Evolutionary conservation across 2,797 vertebrate genomes (phyloP).

Genomic region (Molossus molossus): DNA sequence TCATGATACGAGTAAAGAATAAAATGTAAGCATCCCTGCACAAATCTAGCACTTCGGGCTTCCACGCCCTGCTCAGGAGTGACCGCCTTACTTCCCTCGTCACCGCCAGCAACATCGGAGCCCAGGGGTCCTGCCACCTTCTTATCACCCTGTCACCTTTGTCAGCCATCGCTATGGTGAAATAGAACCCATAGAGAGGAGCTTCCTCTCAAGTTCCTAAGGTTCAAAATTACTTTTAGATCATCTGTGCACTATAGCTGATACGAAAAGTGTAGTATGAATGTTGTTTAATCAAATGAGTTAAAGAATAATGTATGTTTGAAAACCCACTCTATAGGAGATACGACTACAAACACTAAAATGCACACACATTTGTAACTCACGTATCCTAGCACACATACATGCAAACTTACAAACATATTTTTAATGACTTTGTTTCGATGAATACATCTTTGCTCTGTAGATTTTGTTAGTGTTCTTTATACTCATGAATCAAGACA

Average conservation of each 20-base stretch:
- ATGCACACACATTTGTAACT: neutral
- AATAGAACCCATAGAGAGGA: neutral
- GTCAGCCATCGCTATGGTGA: neutral
- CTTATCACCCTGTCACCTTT: neutral
- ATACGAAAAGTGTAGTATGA: neutral
- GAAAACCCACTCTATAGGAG: neutral
- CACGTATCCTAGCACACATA: neutral
- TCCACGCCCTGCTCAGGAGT: neutral
- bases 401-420: neutral
- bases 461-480: conserved; percentile 28
- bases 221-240: neutral
- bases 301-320: neutral
- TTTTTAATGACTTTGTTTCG: conserved; percentile 25
- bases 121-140: neutral
- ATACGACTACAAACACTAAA: neutral
- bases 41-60: neutral
- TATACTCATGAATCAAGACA: neutral
- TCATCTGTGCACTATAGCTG: neutral
- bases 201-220: neutral
- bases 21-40: neutral
- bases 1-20: neutral
- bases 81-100: neutral
- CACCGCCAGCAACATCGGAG: neutral
- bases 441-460: neutral
- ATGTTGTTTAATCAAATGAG: conserved; percentile 14